Conservation (phyloP, 2,113 vertebrate genomes). For the Telmatochromis sp. region DNA sequence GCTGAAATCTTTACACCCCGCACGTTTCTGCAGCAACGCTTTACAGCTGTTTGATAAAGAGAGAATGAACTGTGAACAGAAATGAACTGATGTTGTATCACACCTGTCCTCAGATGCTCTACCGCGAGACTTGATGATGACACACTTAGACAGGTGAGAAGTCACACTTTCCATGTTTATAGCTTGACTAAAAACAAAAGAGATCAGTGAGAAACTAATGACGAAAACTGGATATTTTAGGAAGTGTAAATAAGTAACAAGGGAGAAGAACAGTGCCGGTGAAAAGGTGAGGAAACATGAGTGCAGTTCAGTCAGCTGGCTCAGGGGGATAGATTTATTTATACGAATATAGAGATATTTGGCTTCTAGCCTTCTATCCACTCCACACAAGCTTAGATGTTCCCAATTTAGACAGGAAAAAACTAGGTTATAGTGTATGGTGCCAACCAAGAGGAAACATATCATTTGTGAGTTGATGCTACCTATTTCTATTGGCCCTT, state of each 20-base stretch:
- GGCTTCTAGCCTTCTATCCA: neutral
- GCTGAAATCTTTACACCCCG: neutral
- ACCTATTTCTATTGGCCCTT: neutral
- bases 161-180: neutral
- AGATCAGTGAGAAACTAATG: neutral
- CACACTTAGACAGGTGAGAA: constrained; percentile 8
- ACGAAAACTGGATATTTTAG: neutral
- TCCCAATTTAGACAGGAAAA: neutral
- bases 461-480: neutral
- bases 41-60: neutral
- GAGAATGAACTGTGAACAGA: neutral
- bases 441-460: neutral
- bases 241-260: neutral
- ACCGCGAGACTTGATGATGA: neutral
- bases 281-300: neutral
- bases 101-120: neutral
- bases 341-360: neutral
- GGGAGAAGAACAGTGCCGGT: neutral
- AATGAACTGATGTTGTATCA: neutral
- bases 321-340: neutral
- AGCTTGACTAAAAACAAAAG: neutral
- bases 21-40: neutral
- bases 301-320: neutral
- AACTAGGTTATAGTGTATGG: neutral
- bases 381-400: neutral